phyloP scores from a whole-genome alignment of 2,113 vertebrate species.

The Progne subis region DNA sequence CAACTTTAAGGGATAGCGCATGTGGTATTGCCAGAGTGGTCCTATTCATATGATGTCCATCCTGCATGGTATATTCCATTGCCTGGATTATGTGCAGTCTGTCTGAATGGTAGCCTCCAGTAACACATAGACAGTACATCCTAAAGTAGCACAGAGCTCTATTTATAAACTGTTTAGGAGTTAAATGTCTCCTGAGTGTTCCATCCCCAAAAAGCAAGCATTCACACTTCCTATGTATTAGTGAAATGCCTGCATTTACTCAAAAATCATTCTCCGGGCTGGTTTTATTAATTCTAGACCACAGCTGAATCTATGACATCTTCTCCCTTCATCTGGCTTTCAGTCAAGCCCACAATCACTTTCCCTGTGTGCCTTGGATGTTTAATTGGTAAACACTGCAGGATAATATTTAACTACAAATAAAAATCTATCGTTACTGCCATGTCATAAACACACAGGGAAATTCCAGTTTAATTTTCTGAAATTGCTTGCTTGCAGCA shows the following conservation, averaged over 20 bases:
- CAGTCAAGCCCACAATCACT: constrained; percentile 28
- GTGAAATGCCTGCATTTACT: neutral
- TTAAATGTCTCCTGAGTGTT: neutral
- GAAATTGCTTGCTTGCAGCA: constrained; percentile 50
- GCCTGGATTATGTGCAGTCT: neutral
- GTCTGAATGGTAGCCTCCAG: neutral
- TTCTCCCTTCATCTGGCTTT: constrained; percentile 32
- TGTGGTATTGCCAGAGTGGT: neutral
- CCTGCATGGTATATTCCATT: neutral
- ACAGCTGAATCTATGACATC: neutral
- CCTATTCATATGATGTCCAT: neutral
- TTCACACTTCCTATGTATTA: neutral
- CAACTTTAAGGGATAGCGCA: neutral
- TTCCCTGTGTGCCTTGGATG: constrained; percentile 3
- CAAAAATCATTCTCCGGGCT: neutral
- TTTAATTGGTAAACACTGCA: constrained; percentile 31
- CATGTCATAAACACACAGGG: constrained; percentile 33
- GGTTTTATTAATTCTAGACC: neutral
- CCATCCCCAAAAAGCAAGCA: neutral
- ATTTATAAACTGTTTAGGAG: neutral
- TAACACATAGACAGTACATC: neutral
- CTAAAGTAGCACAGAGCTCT: neutral
- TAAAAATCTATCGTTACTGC: neutral
- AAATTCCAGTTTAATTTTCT: constrained; percentile 65
- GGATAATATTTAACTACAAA: constrained; percentile 60